Evolutionary conservation across 2,888 invertebrate genomes (phyloP).

Genomic region (Trissolcus brochymenae): DNA sequence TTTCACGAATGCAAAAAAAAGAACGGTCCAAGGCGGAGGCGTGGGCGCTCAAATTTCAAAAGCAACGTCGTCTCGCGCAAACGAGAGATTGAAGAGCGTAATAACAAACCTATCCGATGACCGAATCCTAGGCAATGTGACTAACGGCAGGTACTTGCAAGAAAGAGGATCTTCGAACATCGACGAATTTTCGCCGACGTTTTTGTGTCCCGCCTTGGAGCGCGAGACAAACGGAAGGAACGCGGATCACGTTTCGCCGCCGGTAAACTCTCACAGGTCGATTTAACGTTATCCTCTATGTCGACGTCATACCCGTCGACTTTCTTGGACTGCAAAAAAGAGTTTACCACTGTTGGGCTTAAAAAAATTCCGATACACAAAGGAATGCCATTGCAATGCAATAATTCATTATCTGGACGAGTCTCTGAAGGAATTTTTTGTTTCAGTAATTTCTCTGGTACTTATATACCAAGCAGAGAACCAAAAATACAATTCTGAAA

Average conservation of each 20-base stretch:
- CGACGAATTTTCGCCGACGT: constrained; percentile 56
- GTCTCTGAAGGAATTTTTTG: constrained; percentile 5
- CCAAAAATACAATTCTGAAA: neutral
- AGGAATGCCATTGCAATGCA: constrained; percentile 34
- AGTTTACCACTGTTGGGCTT: constrained; percentile 46
- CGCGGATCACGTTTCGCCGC: constrained; percentile 61
- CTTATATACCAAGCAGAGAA: neutral
- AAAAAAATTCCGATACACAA: constrained; percentile 47
- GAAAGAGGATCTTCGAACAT: constrained; percentile 58
- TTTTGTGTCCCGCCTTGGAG: constrained; percentile 53
- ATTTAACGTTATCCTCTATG: constrained; percentile 33
- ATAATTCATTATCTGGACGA: constrained; percentile 52
- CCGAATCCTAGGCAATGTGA: constrained; percentile 54
- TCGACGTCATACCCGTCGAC: constrained; percentile 50
- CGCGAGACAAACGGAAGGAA: constrained; percentile 56
- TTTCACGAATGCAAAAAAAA: constrained; percentile 36
- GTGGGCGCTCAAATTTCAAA: constrained; percentile 48
- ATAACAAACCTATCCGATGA: constrained; percentile 53
- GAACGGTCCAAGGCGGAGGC: constrained; percentile 2
- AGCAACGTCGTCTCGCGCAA: constrained; percentile 37
- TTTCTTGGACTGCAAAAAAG: constrained; percentile 49
- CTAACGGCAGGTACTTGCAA: constrained; percentile 46
- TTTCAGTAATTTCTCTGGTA: constrained; percentile 14
- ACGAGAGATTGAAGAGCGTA: constrained; percentile 32
- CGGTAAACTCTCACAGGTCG: constrained; percentile 50